phyloP scores from a whole-genome alignment of 2,113 vertebrate genomes.

The Trichechus manatus region DNA sequence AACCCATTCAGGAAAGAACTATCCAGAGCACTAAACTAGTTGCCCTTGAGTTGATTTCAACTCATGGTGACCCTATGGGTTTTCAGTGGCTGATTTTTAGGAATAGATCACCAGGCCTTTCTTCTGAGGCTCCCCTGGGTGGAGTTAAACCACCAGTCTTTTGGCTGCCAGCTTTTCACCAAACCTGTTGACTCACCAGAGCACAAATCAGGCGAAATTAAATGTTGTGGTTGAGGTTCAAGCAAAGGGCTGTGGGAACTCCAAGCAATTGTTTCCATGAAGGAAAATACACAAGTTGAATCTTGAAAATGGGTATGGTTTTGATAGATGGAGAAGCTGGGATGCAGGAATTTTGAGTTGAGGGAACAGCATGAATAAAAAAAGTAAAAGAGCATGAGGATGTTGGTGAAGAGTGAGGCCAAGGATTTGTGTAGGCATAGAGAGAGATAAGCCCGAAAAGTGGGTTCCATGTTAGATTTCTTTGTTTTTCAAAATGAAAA shows the following conservation, averaged over 20 bases:
- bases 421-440: background rate
- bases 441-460: background rate
- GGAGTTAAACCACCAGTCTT: too few species aligned
- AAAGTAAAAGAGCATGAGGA: background rate
- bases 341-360: background rate
- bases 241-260: background rate
- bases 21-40: background rate
- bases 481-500: background rate
- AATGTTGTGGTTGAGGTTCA: background rate
- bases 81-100: too few species aligned
- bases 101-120: too few species aligned
- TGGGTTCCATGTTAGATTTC: background rate
- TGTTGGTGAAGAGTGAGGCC: background rate
- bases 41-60: too few species aligned
- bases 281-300: background rate
- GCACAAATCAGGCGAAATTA: background rate
- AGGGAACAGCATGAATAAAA: background rate
- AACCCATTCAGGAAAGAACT: background rate
- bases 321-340: background rate
- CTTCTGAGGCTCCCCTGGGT: too few species aligned
- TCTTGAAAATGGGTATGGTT: background rate
- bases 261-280: background rate
- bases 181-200: too few species aligned
- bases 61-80: too few species aligned
- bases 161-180: too few species aligned